Evolutionary conservation across 2,797 vertebrate species (phyloP), one percentile per base, ranked within the genome.

Genomic region (Ctenopoma kingsleyae): DNA sequence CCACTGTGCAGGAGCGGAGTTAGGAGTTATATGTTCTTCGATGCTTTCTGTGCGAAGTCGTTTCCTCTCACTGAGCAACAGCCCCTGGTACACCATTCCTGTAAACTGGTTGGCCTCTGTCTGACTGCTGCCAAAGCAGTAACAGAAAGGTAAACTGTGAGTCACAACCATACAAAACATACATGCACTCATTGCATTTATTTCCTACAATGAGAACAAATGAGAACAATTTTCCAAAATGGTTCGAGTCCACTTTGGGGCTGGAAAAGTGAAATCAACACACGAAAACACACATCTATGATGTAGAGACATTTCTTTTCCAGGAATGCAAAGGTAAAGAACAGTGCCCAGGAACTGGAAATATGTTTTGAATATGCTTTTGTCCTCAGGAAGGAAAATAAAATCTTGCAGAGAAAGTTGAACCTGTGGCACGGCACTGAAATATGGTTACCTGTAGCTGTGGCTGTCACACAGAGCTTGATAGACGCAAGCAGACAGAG

Each of bases 401-500:
- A 32, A 41, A 46, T 49, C 10, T 41, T 30, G 27, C 23, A 62
- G 15, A 41, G 16, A 30, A 9, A 40, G 35, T 4, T 57, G 47
- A 41, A 30, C 6, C 0, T 15, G 38, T 32, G 41, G 41, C 17
- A 20, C 43, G 32, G 20, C 25, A 55, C 13, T 59, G 84, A 13
- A 54, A 44, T 15, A 43, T 9, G 38, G 8, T 92, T 96, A 99
- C 98, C 98, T 99, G 95, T 99, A 99, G 91, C 98, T 99, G 82
- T 99, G 98, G 91, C 98, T 99, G 94, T 99, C 98, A 90, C 98
- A 99, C 49, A 99, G 83, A 8, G 98, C 97, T 91, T 99, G 98
- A 88, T 99, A 99, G 92, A 99, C 94, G 56, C 98, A 99, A 63
- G 98, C 97, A 81, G 98, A 99, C 78, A 99, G 95, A 68, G 98